These are phyloP conservation scores for Neoaliturus tenellus DNA, from an alignment of 2,888 invertebrate genomes.

Conservation along the genomic window DNA sequence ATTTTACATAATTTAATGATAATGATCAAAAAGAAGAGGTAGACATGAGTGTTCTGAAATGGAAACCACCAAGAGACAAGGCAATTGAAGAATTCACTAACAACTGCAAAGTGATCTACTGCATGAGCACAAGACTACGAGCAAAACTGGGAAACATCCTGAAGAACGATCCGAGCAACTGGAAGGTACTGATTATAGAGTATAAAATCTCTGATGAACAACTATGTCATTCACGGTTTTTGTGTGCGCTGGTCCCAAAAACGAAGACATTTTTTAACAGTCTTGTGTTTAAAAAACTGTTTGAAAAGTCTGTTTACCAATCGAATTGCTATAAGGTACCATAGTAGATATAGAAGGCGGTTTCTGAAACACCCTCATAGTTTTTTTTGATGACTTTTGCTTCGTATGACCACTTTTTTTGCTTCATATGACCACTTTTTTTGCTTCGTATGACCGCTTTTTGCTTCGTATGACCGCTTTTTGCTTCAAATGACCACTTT, in stretches of 20 bases:
- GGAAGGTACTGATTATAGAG: conserved; percentile 61
- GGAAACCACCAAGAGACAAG: conserved; percentile 63
- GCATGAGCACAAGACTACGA: conserved; percentile 58
- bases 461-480: too few relatives aligned
- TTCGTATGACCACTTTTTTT: too few relatives aligned
- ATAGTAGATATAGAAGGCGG: too few relatives aligned
- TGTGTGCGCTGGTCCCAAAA: too few relatives aligned
- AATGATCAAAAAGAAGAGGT: conserved; percentile 33
- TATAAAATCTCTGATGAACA: neutral
- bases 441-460: too few relatives aligned
- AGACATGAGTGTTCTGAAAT: conserved; percentile 61
- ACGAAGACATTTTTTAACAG: too few relatives aligned
- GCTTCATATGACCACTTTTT: too few relatives aligned
- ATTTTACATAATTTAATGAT: neutral
- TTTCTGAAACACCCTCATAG: too few relatives aligned
- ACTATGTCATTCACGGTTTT: too few relatives aligned
- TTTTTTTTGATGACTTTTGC: too few relatives aligned
- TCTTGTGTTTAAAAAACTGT: neutral
- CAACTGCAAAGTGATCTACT: conserved; percentile 62
- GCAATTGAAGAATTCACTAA: conserved; percentile 61
- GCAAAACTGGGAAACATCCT: conserved; percentile 60
- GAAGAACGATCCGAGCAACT: conserved; percentile 56
- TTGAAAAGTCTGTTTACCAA: neutral
- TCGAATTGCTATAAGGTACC: neutral
- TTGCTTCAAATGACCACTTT: too few relatives aligned